phyloP scores from a whole-genome alignment of 2,888 invertebrate species.

The Miltochrista miniata region DNA sequence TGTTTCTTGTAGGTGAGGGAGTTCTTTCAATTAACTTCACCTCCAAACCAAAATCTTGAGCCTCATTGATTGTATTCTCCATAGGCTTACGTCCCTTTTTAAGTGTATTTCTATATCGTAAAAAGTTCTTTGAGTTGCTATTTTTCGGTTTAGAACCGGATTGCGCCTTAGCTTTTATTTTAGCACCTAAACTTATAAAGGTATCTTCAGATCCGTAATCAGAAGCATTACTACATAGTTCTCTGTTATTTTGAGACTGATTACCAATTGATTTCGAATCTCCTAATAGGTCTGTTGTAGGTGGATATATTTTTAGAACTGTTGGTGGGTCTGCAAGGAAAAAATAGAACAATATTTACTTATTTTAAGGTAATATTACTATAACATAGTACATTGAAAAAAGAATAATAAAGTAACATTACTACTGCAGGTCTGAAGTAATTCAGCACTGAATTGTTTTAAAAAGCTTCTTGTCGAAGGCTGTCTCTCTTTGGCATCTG shows the following conservation, averaged over 20 bases:
- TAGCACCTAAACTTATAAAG: constrained; percentile 76
- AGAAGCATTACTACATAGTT: constrained; percentile 72
- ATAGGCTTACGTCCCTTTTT: constrained; percentile 59
- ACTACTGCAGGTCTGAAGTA: constrained; percentile 69
- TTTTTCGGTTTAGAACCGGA: constrained; percentile 58
- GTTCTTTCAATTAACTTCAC: constrained; percentile 67
- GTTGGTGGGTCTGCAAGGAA: constrained; percentile 58
- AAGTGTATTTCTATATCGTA: constrained; percentile 65
- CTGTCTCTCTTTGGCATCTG: constrained; percentile 66
- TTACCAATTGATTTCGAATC: constrained; percentile 44
- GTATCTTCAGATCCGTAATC: constrained; percentile 80
- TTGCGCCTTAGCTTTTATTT: constrained; percentile 80
- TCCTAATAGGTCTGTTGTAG: constrained; percentile 65
- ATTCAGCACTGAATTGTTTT: constrained; percentile 67
- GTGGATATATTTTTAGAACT: constrained; percentile 64
- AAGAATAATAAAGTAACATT: constrained; percentile 17
- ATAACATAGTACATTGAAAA: too few relatives aligned
- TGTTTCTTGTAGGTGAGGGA: constrained; percentile 55
- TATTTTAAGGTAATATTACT: too few relatives aligned
- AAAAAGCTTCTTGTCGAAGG: constrained; percentile 64
- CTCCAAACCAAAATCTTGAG: constrained; percentile 65
- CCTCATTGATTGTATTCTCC: constrained; percentile 52
- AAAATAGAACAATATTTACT: constrained; percentile 2
- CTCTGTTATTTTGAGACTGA: constrained; percentile 48
- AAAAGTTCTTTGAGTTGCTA: constrained; percentile 56